These are phyloP conservation scores for Ischnura elegans DNA, from an alignment of 2,888 invertebrate species.

Conservation along the genomic window DNA sequence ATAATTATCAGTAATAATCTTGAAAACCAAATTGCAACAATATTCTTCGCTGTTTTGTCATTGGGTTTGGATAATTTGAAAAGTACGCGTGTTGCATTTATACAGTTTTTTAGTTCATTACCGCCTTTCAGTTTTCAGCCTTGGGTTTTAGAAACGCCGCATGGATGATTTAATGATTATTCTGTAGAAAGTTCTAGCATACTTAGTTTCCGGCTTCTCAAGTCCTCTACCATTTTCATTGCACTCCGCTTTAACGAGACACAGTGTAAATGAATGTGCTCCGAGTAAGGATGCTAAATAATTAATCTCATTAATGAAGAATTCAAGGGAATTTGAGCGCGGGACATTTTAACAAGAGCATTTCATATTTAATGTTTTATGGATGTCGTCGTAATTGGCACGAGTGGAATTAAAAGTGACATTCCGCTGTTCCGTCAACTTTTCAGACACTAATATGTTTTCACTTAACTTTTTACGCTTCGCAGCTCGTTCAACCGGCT, in stretches of 20 bases:
- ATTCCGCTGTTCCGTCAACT: neutral
- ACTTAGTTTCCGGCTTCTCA: too few relatives aligned
- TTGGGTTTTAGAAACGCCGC: too few relatives aligned
- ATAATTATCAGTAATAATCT: too few relatives aligned
- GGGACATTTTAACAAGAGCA: neutral
- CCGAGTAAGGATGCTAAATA: neutral
- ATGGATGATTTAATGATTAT: too few relatives aligned
- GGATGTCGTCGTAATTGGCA: neutral
- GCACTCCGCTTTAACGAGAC: neutral
- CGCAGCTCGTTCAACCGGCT: neutral
- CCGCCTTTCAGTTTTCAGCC: too few relatives aligned
- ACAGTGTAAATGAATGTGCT: neutral
- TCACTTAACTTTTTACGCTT: neutral
- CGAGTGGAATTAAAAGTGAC: neutral
- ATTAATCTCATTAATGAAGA: neutral
- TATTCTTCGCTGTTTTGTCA: too few relatives aligned
- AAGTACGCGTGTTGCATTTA: too few relatives aligned
- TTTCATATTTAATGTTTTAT: constrained; percentile 8
- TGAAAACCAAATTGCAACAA: too few relatives aligned
- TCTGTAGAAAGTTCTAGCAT: too few relatives aligned
- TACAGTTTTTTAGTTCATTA: too few relatives aligned
- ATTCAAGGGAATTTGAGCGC: neutral
- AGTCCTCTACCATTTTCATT: too few relatives aligned
- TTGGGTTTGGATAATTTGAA: too few relatives aligned
- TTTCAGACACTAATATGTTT: neutral